A percentile compares a stretch with the other conserved stretches of the same genome.
phyloP scores from a whole-genome alignment of 2,113 vertebrate genomes.

The Dicentrarchus labrax region DNA sequence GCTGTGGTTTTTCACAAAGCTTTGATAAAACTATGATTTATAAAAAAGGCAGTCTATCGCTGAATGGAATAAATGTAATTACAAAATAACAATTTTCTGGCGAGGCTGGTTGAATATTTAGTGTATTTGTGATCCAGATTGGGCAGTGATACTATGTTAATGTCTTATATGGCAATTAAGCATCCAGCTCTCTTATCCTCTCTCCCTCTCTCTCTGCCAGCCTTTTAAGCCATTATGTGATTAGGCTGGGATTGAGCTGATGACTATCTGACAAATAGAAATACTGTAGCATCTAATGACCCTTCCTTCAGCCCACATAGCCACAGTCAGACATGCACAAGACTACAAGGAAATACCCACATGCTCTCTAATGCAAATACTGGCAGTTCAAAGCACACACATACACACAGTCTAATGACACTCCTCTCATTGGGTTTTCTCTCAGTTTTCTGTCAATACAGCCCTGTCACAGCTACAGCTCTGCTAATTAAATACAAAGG shows the following conservation, averaged over 20 bases:
- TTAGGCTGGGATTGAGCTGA: slow-evolving; percentile 54
- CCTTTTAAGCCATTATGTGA: slow-evolving; percentile 64
- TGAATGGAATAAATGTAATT: background rate
- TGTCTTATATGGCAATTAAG: slow-evolving; percentile 41
- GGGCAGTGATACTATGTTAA: slow-evolving; percentile 34
- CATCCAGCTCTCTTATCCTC: slow-evolving; percentile 15
- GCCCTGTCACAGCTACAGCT: slow-evolving; percentile 32
- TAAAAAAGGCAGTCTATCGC: background rate
- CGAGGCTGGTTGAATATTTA: background rate
- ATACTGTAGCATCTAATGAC: slow-evolving; percentile 57
- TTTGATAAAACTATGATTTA: background rate
- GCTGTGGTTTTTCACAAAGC: background rate
- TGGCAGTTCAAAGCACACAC: background rate
- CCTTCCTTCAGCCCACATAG: slow-evolving; percentile 29
- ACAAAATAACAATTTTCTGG: background rate
- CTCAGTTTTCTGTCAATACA: slow-evolving; percentile 55
- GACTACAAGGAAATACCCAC: slow-evolving; percentile 31
- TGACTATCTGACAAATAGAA: slow-evolving; percentile 62
- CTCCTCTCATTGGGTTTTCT: slow-evolving; percentile 47
- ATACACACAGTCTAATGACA: slow-evolving; percentile 25
- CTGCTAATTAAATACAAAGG: slow-evolving; percentile 61
- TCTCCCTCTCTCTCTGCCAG: slow-evolving; percentile 40
- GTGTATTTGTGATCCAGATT: slow-evolving; percentile 36
- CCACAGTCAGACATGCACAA: slow-evolving; percentile 19
- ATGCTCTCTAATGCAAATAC: slow-evolving; percentile 1